phyloP scores from a whole-genome alignment of 2,113 vertebrate genomes.

The Nycticorax nycticorax region DNA sequence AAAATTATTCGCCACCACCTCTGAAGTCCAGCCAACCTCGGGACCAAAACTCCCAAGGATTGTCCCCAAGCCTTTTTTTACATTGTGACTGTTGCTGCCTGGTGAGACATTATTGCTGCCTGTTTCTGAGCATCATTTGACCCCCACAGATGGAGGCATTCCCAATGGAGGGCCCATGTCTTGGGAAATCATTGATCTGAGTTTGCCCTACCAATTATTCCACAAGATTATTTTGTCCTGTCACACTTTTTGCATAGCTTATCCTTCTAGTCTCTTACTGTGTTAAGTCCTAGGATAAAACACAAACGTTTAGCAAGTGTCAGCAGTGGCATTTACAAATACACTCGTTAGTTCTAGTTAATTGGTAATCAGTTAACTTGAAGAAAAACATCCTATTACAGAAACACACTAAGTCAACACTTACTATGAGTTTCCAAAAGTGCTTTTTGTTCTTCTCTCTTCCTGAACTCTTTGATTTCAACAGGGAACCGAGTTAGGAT shows the following conservation, averaged over 20 bases:
- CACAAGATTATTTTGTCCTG: neutral
- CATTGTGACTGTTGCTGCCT: neutral
- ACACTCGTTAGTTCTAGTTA: neutral
- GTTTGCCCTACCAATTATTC: neutral
- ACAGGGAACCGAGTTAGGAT: neutral
- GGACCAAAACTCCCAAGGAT: neutral
- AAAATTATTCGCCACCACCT: neutral
- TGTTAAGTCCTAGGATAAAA: neutral
- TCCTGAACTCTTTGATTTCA: neutral
- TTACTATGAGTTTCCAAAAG: neutral
- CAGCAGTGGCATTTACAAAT: neutral
- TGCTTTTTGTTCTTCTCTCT: neutral
- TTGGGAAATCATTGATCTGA: neutral
- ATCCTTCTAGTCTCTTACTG: neutral
- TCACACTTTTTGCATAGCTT: neutral
- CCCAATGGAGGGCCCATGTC: neutral
- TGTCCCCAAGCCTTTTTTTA: neutral
- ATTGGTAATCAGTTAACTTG: slow-evolving; percentile 9
- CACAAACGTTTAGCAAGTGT: neutral
- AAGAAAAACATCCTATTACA: neutral
- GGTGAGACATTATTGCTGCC: neutral
- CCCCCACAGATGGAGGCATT: neutral
- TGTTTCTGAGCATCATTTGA: neutral
- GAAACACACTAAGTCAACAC: neutral
- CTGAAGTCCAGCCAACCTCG: neutral